Base-by-base conservation (phyloP, 2,113 vertebrate species). In the Otolemur garnettii region DNA sequence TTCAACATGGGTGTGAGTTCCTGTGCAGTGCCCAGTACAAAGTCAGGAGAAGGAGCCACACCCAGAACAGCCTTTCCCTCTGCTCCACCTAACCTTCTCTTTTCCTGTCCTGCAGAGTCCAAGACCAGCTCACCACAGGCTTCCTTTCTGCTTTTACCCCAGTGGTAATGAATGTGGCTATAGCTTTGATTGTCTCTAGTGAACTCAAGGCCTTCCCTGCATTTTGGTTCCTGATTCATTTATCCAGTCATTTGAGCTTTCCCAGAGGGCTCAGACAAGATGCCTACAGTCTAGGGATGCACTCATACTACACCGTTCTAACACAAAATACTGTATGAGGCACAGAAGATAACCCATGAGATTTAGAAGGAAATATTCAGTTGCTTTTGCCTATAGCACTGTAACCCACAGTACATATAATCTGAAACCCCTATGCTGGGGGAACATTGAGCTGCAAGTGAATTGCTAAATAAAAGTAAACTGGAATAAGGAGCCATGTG, bases 61-160 rank as follows among this genome's bases (percentile, higher is more conserved):
- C 3, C 1, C 17, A 53, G 33, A 33, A 28, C 57, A n/a, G 74
- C 22, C 64, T 64, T 18, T 42, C 7, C 26, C 26, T 12, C 0
- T 21, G 28, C 26, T 10, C 24, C 59, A 35, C n/a, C 69, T 42
- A 1, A 18, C 0, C 7, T 17, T 55, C 50, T 45, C 66, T 72
- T 14, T 89, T 35, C 30, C 38, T 15, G 5, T 30, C 19, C 26
- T 18, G 45, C 28, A 33, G 69, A 55, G 10, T 14, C 55, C 30
- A 2, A 4, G 3, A 8, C n/a, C 0, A 2, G 38, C 64, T 42
- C 33, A 0, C 4, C 0, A 4, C 33, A 9, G 9, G n/a, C 35
- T 66, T 72, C 53, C 57, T 38, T 18, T 42, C 26, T 55, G 13
- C 71, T 57, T 35, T 75, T 4, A 2, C n/a, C n/a, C 19, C 10